phyloP scores from a whole-genome alignment of 92 coral and sea anemone genomes.

The Porites lobata region DNA sequence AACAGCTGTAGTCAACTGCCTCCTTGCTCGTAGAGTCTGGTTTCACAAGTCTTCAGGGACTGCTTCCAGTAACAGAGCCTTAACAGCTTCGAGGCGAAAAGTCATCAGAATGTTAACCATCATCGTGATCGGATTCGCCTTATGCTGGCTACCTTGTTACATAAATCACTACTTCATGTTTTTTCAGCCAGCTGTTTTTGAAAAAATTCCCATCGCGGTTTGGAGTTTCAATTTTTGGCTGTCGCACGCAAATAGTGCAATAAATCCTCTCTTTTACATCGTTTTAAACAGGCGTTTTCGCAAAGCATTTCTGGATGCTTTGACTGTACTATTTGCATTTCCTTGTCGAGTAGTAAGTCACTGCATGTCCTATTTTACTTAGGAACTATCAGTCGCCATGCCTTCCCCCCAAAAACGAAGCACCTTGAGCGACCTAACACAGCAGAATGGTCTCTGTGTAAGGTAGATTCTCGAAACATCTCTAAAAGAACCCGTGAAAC shows the following conservation, averaged over 20 bases:
- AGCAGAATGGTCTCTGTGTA: no score
- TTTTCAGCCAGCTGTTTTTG: conserved; percentile 37
- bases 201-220: conserved; percentile 45
- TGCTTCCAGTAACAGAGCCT: no score
- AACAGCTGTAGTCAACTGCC: conserved; percentile 56
- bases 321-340: background rate
- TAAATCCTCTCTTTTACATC: no score
- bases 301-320: conserved; percentile 32
- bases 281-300: conserved; percentile 19
- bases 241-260: background rate
- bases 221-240: conserved; percentile 78
- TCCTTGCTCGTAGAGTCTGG: conserved; percentile 28
- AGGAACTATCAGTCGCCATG: no score
- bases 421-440: no score
- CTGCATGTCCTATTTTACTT: no score
- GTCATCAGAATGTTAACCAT: conserved; percentile 60
- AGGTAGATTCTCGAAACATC: no score
- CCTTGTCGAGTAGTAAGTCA: background rate
- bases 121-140: conserved; percentile 71
- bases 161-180: conserved; percentile 73
- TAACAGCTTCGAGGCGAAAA: conserved; percentile 46
- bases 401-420: no score
- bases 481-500: no score
- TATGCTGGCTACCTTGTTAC: conserved; percentile 82
- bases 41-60: no score